These are phyloP conservation scores for Troides oblongomaculatus DNA, from an alignment of 2,888 invertebrate species.

Conservation along the genomic window DNA sequence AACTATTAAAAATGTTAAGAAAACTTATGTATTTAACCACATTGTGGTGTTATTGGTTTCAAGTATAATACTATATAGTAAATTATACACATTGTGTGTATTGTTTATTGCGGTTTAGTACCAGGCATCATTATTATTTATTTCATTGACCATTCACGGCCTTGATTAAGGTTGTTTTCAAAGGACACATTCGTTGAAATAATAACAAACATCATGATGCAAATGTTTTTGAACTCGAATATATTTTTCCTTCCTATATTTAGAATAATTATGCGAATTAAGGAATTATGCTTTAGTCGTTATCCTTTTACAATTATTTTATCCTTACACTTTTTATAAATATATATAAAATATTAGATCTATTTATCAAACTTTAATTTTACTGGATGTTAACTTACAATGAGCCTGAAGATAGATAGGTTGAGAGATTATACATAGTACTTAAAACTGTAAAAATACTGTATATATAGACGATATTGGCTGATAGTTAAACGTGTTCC, in stretches of 20 bases:
- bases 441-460: too few species aligned
- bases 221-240: conserved; percentile 1
- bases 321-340: too few species aligned
- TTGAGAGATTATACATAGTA: too few species aligned
- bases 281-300: too few species aligned
- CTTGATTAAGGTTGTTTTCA: conserved; percentile 25
- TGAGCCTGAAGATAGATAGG: too few species aligned
- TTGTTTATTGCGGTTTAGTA: conserved; percentile 22
- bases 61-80: not conserved
- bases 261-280: not conserved
- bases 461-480: too few species aligned
- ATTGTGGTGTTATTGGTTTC: not conserved
- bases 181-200: conserved; percentile 22
- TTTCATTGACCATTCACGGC: conserved; percentile 11
- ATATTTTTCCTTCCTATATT: conserved; percentile 23
- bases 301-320: too few species aligned
- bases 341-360: too few species aligned
- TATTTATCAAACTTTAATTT: too few species aligned
- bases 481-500: too few species aligned
- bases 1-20: not conserved
- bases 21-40: not conserved
- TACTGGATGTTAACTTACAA: too few species aligned
- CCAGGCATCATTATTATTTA: conserved; percentile 12
- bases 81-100: not conserved
- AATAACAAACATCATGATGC: conserved; percentile 13